These are phyloP conservation scores for Notolabrus celidotus DNA, from an alignment of 2,797 vertebrate species.

Conservation along the genomic window DNA sequence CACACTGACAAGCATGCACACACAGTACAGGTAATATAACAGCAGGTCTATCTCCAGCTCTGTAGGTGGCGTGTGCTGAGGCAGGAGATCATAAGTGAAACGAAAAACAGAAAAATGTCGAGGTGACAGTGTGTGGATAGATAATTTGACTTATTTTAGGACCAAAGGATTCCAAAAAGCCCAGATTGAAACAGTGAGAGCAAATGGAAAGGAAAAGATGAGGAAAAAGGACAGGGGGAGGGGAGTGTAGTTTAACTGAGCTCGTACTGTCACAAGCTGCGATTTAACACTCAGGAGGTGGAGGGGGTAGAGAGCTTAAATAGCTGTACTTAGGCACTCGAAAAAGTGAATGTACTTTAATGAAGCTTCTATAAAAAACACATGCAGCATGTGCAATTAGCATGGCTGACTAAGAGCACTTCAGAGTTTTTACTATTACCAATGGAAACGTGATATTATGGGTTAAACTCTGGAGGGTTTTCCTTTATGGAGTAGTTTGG, in stretches of 20 bases:
- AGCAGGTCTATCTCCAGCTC: conserved; percentile 40
- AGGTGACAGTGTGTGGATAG: too few relatives aligned
- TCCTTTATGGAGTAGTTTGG: conserved; percentile 14
- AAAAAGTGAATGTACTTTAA: conserved; percentile 49
- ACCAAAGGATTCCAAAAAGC: conserved; percentile 11
- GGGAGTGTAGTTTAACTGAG: conserved; percentile 22
- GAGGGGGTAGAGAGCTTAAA: conserved; percentile 56
- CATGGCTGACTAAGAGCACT: conserved; percentile 33
- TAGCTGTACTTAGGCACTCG: conserved; percentile 64
- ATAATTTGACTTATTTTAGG: neutral
- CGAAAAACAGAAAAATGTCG: conserved; percentile 51
- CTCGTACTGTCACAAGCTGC: conserved; percentile 40
- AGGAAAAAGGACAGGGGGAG: neutral
- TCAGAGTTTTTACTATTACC: conserved; percentile 37
- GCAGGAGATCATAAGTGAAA: conserved; percentile 44
- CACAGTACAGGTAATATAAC: conserved; percentile 7
- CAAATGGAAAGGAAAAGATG: conserved; percentile 5
- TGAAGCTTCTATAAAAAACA: conserved; percentile 38
- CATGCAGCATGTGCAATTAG: conserved; percentile 30
- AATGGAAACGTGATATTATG: conserved; percentile 24
- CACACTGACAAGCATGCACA: neutral
- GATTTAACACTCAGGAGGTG: conserved; percentile 56
- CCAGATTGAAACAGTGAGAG: neutral
- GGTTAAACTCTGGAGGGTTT: conserved; percentile 33
- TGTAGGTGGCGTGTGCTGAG: conserved; percentile 37